Evolutionary conservation across 2,797 vertebrate species (phyloP).

Genomic region (Esox masquinongy): DNA sequence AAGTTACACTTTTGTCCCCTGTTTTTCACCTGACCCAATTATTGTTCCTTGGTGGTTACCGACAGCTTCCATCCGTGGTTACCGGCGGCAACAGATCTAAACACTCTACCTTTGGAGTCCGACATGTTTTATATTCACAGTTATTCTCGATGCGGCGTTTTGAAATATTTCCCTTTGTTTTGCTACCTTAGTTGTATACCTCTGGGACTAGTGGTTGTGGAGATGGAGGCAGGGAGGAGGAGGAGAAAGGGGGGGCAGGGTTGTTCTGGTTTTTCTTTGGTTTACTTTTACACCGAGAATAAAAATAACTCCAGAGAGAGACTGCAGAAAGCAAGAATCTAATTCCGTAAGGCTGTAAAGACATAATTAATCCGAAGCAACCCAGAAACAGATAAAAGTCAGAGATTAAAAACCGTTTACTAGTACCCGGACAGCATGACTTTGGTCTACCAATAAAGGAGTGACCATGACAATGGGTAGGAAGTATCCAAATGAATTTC

Average conservation of each 20-base stretch:
- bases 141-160: conserved; percentile 60
- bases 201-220: conserved; percentile 57
- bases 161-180: conserved; percentile 68
- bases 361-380: conserved; percentile 20
- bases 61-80: conserved; percentile 3
- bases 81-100: conserved; percentile 33
- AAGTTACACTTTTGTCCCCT: conserved; percentile 53
- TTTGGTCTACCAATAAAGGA: not conserved
- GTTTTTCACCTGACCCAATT: conserved; percentile 69
- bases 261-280: conserved; percentile 62
- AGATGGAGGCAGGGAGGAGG: conserved; percentile 41
- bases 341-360: conserved; percentile 59
- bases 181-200: conserved; percentile 63
- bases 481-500: too few relatives aligned
- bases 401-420: not conserved
- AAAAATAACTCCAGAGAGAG: conserved; percentile 57
- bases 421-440: not conserved
- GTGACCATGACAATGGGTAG: not conserved
- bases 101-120: conserved; percentile 62
- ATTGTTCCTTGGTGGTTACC: conserved; percentile 38
- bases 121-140: conserved; percentile 58
- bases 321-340: conserved; percentile 44
- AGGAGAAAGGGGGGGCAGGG: not conserved
- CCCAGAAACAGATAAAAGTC: not conserved
- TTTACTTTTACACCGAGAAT: conserved; percentile 58